These are phyloP conservation scores for Actinia tenebrosa DNA, from an alignment of 64 coral and sea anemone species.

Conservation along the genomic window DNA sequence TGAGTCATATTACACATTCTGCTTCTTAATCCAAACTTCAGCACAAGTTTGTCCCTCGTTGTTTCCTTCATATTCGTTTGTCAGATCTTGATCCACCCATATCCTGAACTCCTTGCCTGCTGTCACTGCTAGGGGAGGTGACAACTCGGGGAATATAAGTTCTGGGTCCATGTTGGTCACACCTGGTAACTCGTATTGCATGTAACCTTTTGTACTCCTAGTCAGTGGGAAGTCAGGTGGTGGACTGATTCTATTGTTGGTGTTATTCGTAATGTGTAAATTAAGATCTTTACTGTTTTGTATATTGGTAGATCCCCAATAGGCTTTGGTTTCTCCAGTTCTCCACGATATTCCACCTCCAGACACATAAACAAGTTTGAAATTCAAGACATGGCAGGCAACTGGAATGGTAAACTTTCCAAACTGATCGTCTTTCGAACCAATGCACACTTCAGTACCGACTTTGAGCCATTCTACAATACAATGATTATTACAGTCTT, in stretches of 20 bases:
- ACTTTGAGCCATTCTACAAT: neutral
- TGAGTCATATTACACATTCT: too few species aligned
- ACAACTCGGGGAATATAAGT: neutral
- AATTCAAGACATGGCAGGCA: neutral
- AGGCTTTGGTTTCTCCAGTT: neutral
- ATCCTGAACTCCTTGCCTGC: neutral
- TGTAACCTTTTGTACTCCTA: neutral
- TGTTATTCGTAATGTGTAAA: neutral
- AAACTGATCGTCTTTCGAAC: neutral
- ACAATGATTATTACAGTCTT: too few species aligned
- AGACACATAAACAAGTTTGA: neutral
- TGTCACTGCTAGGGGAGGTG: neutral
- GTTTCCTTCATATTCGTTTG: neutral
- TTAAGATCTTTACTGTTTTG: neutral
- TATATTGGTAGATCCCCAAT: neutral
- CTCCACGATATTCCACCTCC: neutral
- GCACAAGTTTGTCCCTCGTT: neutral
- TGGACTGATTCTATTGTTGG: neutral
- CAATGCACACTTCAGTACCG: neutral
- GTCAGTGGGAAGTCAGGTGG: neutral
- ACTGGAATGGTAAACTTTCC: neutral
- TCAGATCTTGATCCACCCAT: neutral
- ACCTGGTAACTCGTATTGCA: neutral
- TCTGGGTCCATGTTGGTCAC: neutral
- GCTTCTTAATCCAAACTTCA: neutral